These are phyloP conservation scores for Yponomeuta cagnagella DNA, from an alignment of 2,888 invertebrate genomes.

Conservation along the genomic window DNA sequence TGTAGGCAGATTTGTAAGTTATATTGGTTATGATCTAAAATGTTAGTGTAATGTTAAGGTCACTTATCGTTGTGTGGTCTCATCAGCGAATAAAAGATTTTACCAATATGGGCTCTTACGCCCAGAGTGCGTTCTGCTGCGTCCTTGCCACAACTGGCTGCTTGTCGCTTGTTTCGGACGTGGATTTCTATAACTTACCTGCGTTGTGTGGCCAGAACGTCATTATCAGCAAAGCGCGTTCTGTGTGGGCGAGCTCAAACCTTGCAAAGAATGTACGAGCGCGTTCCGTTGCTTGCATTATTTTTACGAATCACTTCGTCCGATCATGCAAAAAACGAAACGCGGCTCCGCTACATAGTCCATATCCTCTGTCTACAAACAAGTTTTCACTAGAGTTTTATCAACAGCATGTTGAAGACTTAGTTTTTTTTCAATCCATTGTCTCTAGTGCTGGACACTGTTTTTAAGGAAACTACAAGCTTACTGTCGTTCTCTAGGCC, in stretches of 20 bases:
- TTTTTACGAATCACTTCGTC: neutral
- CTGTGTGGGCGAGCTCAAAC: neutral
- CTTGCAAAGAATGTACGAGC: neutral
- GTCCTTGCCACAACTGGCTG: too few relatives aligned
- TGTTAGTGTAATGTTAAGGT: neutral
- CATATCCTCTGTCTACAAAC: neutral
- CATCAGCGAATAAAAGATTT: neutral
- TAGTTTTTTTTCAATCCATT: neutral
- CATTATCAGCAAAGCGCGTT: neutral
- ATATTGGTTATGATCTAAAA: neutral
- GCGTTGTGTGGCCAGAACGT: too few relatives aligned
- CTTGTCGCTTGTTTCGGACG: too few relatives aligned
- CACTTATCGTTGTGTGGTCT: neutral
- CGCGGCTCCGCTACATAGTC: neutral
- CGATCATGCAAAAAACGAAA: neutral
- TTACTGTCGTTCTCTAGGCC: neutral
- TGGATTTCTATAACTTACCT: too few relatives aligned
- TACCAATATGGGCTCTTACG: neutral
- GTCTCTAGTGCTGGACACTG: constrained; percentile 9
- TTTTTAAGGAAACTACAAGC: neutral
- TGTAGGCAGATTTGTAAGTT: constrained; percentile 1
- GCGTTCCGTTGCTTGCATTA: neutral
- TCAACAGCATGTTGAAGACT: neutral
- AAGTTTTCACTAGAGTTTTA: neutral
- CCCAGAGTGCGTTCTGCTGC: neutral